phyloP scores from a whole-genome alignment of 1,140 invertebrate genomes.

The Pogonus chalceus region DNA sequence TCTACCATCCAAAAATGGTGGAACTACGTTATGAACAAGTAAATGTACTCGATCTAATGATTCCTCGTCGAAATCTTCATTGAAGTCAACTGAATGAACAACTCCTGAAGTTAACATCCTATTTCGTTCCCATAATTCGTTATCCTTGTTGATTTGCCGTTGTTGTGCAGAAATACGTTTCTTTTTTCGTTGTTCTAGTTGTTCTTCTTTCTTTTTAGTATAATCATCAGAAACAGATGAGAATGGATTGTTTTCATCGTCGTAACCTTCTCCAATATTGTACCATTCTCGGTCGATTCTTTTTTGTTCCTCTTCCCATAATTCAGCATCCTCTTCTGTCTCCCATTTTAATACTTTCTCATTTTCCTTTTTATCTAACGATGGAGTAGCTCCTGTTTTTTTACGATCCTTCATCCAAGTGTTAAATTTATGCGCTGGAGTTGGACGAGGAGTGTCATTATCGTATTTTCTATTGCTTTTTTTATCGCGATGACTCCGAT shows the following conservation, averaged over 20 bases:
- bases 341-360: conserved; percentile 43
- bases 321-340: conserved; percentile 56
- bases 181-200: conserved; percentile 79
- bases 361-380: conserved; percentile 33
- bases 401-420: conserved; percentile 62
- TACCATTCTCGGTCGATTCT: conserved; percentile 96
- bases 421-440: conserved; percentile 81
- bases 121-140: conserved; percentile 98
- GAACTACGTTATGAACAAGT: conserved; percentile 96
- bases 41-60: conserved; percentile 86
- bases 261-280: conserved; percentile 84
- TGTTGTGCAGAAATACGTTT: conserved; percentile 90
- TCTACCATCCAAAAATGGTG: conserved; percentile 95
- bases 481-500: conserved; percentile 10
- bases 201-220: conserved; percentile 81
- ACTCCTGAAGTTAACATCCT: conserved; percentile 95
- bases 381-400: conserved; percentile 49
- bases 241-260: conserved; percentile 91
- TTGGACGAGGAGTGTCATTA: conserved; percentile 61
- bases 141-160: conserved; percentile 92
- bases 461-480: conserved; percentile 42
- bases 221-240: conserved; percentile 82
- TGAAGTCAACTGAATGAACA: conserved; percentile 78
- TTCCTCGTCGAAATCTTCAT: conserved; percentile 91
- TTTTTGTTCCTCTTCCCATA: conserved; percentile 91